phyloP scores from a whole-genome alignment of 2,888 invertebrate species.

The Phytoseiulus persimilis region DNA sequence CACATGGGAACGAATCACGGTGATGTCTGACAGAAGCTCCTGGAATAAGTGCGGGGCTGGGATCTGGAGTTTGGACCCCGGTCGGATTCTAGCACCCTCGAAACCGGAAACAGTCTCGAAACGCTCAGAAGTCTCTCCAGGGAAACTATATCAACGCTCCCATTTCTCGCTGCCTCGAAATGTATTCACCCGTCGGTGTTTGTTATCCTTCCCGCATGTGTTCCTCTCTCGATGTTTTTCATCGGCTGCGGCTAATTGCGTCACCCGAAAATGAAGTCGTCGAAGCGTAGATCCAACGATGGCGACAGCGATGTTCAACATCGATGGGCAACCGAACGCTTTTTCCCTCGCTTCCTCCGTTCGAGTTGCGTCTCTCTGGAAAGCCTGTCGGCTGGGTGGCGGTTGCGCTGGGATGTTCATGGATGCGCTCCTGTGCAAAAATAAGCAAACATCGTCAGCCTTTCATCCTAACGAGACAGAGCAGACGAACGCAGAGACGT shows the following conservation, averaged over 20 bases:
- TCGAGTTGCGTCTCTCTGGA: not conserved
- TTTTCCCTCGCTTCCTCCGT: not conserved
- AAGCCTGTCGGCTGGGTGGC: not conserved
- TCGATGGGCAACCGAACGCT: not conserved
- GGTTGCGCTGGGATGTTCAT: not conserved
- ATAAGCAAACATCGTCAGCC: not conserved
- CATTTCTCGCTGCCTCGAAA: not conserved
- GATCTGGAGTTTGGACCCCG: too few relatives aligned
- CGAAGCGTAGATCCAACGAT: not conserved
- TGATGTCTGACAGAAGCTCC: too few relatives aligned
- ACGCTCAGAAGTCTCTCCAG: too few relatives aligned
- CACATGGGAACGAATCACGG: too few relatives aligned
- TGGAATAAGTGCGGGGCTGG: too few relatives aligned
- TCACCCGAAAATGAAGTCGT: not conserved
- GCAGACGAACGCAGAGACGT: not conserved
- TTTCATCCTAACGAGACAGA: not conserved
- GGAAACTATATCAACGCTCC: not conserved
- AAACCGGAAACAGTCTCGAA: too few relatives aligned
- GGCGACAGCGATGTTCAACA: not conserved
- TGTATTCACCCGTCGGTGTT: not conserved
- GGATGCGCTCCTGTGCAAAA: not conserved
- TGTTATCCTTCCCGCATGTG: not conserved
- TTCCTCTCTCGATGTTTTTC: not conserved
- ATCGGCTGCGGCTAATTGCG: not conserved
- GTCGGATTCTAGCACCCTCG: too few relatives aligned